phyloP scores from a whole-genome alignment of 2,113 vertebrate genomes.

The Onychostoma macrolepis region DNA sequence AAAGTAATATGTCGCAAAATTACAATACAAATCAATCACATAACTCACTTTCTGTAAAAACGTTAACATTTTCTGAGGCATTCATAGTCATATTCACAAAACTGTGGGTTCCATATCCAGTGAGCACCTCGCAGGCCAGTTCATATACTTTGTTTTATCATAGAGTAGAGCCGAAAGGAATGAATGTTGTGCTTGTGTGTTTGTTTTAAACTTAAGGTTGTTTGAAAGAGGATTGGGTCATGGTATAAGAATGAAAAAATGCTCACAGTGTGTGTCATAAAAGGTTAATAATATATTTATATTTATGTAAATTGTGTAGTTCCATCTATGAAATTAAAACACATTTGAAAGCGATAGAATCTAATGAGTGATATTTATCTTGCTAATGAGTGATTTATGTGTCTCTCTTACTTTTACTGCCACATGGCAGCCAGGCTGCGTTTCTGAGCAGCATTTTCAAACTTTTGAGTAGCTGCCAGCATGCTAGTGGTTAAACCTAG shows the following conservation, averaged over 20 bases:
- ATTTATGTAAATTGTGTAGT: constrained; percentile 53
- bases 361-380: not conserved
- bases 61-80: not conserved
- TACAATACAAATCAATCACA: not conserved
- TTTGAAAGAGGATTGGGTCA: not conserved
- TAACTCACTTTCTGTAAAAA: not conserved
- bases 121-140: not conserved
- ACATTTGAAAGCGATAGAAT: constrained; percentile 5
- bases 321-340: constrained; percentile 53
- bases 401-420: not conserved
- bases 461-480: not conserved
- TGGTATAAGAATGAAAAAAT: not conserved
- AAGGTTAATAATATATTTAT: constrained; percentile 51
- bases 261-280: constrained; percentile 38
- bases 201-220: constrained; percentile 15
- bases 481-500: not conserved
- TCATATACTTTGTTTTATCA: constrained; percentile 28
- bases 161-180: not conserved
- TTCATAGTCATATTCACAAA: constrained; percentile 20
- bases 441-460: not conserved
- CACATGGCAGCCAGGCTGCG: not conserved
- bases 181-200: constrained; percentile 32
- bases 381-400: not conserved
- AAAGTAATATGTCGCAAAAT: not conserved
- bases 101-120: constrained; percentile 11